Evolutionary conservation across 2,797 vertebrate species (phyloP).

Genomic region (Eulemur rubriventer): DNA sequence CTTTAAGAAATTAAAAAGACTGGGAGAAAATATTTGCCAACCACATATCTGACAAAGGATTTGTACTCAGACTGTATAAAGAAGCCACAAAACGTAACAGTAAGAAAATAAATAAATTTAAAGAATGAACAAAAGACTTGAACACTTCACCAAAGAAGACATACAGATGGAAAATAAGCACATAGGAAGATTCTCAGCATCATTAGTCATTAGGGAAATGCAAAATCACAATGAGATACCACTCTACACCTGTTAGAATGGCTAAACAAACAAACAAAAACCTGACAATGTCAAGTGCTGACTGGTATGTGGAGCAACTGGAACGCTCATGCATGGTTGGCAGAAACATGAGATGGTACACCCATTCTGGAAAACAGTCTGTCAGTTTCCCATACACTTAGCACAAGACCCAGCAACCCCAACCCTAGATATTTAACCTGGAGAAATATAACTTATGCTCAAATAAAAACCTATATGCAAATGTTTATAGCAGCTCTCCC

Average conservation of each 20-base stretch:
- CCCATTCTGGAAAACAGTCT: background rate
- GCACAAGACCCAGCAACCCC: background rate
- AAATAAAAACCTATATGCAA: background rate
- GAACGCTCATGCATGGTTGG: no score
- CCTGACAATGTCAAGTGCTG: background rate
- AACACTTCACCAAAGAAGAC: background rate
- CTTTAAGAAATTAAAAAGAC: slow-evolving; percentile 17
- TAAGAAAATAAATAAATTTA: background rate
- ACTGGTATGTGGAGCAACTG: no score
- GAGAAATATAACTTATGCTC: background rate
- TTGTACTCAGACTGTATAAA: background rate
- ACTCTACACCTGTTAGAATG: background rate
- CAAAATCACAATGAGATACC: background rate
- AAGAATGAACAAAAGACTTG: background rate
- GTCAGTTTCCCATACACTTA: background rate
- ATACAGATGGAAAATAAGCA: background rate
- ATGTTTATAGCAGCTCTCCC: background rate
- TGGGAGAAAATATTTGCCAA: background rate
- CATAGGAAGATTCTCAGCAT: background rate
- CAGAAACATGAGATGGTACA: background rate
- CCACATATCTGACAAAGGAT: background rate
- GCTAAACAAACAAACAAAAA: background rate
- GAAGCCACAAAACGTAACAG: background rate
- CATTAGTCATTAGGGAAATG: background rate
- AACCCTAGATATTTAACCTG: background rate